Base-by-base conservation (phyloP, 2,797 vertebrate genomes). In the Bucorvus abyssinicus region DNA sequence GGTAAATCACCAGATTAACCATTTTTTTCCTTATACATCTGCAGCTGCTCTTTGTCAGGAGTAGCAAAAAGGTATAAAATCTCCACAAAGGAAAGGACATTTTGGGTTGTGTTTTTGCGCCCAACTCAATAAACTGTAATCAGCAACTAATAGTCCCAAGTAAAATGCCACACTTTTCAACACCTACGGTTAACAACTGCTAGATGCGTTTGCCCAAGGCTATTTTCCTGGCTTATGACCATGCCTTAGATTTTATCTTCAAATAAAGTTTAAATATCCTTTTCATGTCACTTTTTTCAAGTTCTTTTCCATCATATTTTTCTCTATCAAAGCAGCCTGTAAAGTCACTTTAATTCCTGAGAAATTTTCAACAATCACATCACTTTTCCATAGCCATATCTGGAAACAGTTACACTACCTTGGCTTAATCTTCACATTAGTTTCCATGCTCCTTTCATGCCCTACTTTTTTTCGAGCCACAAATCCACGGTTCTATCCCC, bases 311-410 rank as follows among this genome's bases (percentile, higher is more conserved):
- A 82, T 81, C 56, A 14, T 79, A 73, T 45, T 95, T 90, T 86
- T 89, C 67, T 47, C 49, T 79, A 76, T 76, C 52, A 89, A 90
- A 95, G 67, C 13, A 93, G 47, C 24, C 59, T 86, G 59, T 67
- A 95, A 95, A 94, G 55, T 84, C 52, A 79, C 22, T 83, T 64
- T 69, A 69, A 93, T 88, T 88, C 74, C 59, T 92, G 86, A 76
- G 29, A 91, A 77, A 79, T 94, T 89, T 82, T 87, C 59, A 95
- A 74, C 47, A 79, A 74, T 67, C 74, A 69, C 77, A 84, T 79
- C 56, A 61, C 29, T 76, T 94, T 91, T 93, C 55, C 44, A 71
- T 7, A 93, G 44, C 18, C 24, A 5, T 94, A 70, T 67, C 67
- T 91, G 77, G 77, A 81, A 96, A 78, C 8, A 85, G n/a, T 82